phyloP scores from a whole-genome alignment of 2,797 vertebrate species.

The Myoxocephalus aenaeus region DNA sequence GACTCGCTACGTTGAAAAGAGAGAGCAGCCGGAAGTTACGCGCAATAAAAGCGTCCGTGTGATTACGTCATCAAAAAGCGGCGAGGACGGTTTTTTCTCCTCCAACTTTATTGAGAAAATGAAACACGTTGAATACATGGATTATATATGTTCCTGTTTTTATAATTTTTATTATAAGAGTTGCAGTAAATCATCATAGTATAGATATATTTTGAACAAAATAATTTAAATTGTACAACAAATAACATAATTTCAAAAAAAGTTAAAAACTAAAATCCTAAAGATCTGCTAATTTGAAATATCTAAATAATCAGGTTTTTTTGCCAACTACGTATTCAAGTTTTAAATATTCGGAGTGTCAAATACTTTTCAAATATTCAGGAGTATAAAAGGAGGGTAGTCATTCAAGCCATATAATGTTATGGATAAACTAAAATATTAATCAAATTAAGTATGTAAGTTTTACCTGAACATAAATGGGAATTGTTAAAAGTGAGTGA shows the following conservation, averaged over 20 bases:
- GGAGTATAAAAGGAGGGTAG: not conserved
- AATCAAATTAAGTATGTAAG: not conserved
- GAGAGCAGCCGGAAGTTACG: conserved; percentile 68
- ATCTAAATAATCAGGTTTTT: not conserved
- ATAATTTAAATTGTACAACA: not conserved
- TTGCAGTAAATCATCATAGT: not conserved
- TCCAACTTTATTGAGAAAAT: not conserved
- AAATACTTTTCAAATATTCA: not conserved
- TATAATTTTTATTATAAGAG: not conserved
- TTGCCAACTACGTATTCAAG: not conserved
- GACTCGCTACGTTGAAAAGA: conserved; percentile 80
- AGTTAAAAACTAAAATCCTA: not conserved
- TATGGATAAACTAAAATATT: not conserved
- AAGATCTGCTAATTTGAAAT: not conserved
- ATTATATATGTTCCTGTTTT: not conserved
- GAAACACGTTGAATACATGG: not conserved
- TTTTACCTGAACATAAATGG: not conserved
- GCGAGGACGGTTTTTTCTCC: not conserved
- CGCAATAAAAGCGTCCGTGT: conserved; percentile 57
- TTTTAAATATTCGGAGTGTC: not conserved
- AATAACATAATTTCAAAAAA: not conserved
- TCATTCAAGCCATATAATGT: not conserved
- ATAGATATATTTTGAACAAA: not conserved
- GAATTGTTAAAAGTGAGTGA: not conserved
- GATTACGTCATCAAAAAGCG: conserved; percentile 33